Base-by-base conservation (phyloP, 2,888 invertebrate species). In the Rambutsinella grinnellia region DNA sequence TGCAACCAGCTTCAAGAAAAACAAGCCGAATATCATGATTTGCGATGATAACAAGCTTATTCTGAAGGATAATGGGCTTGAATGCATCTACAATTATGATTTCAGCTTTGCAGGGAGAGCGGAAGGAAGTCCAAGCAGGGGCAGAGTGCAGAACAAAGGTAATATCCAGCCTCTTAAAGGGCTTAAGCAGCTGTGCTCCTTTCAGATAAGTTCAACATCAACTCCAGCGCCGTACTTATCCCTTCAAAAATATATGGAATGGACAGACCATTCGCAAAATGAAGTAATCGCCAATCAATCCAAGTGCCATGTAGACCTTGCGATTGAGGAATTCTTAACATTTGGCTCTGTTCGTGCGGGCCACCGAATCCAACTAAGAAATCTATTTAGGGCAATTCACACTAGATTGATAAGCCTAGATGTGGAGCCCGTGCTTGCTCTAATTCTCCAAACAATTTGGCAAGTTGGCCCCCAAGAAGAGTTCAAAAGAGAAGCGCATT, bases 261-360 rank as follows among this genome's bases (percentile, higher is more conserved):
- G 6, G 6, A 8, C 13, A 8, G 13, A 5, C 5, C 36, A 36
- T 13, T 36, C 36, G 13, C 36, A 36, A 36, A 36, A 36, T 13
- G 36, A 5, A 8, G 36, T 36, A 5, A 36, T 36, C 5, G 36
- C 36, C 5, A 13, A 36, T 13, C 36, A 36, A 36, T 8, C 6
- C 36, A 36, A 5, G 36, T 36, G 36, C 36, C 5, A 13, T 36
- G 13, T 8, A 8, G 36, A 36, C 36, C 36, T 36, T 8, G 5
- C 6, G 5, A 5, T 36, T 36, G 6, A 36, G 1, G 76, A 79
- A n/a, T 53, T 72, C 6, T 26, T 68, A 8, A 60, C 71, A 15
- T 79, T 79, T 69, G 79, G 79, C 0, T 36, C 60, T 1, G 10
- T 79, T 0, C 67, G 79, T n/a, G 68, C 69, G 17, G 79, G 76